Percentiles rank a stretch among this genome's conserved stretches.
phyloP scores from a whole-genome alignment of 2,113 vertebrate species.

The Pardalotus punctatus region DNA sequence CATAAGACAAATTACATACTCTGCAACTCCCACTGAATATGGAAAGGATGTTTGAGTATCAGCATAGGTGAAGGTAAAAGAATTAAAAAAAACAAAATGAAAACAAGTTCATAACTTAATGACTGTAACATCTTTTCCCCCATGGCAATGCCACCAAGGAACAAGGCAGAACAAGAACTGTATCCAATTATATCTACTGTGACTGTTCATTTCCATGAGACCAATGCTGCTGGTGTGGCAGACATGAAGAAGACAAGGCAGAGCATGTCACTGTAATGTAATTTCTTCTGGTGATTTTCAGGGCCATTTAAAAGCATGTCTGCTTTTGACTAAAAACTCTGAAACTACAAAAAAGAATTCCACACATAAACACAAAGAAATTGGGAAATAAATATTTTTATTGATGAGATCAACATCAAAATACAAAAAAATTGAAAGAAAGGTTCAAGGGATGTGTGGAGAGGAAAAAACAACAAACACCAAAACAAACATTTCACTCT shows the following conservation, averaged over 20 bases:
- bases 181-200: not conserved
- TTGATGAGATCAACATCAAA: not conserved
- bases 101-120: not conserved
- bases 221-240: not conserved
- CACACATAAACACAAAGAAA: not conserved
- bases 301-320: not conserved
- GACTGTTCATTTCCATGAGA: not conserved
- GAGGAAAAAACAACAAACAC: not conserved
- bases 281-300: not conserved
- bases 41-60: not conserved
- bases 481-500: not conserved
- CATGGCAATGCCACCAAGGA: not conserved
- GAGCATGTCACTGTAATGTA: not conserved
- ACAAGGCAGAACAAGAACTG: not conserved
- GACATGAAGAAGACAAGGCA: not conserved
- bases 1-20: not conserved
- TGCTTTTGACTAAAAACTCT: not conserved
- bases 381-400: not conserved
- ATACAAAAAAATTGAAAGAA: not conserved
- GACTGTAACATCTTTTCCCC: not conserved
- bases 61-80: not conserved
- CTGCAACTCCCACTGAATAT: not conserved
- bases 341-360: not conserved
- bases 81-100: not conserved
- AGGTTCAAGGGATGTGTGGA: rapidly evolving